A percentile compares a stretch with the other conserved stretches of the same genome.
phyloP scores from a whole-genome alignment of 1,140 invertebrate species.

The Acromyrmex echinatior region DNA sequence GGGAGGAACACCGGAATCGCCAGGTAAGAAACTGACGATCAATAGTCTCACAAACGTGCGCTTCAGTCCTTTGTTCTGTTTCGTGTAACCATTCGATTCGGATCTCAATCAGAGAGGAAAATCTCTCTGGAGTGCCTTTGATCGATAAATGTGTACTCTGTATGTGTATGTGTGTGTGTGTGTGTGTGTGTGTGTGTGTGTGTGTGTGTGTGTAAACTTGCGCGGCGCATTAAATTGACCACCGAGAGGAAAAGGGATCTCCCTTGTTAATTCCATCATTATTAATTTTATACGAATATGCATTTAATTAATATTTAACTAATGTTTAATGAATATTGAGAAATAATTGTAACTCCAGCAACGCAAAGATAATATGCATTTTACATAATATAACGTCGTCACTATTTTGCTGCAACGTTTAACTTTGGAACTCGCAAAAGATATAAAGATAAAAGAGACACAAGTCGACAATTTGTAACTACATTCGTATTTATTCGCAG shows the following conservation, averaged over 20 bases:
- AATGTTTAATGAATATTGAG: neutral
- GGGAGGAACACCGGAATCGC: slow-evolving; percentile 54
- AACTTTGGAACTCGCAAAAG: neutral
- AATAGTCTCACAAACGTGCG: slow-evolving; percentile 7
- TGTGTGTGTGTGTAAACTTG: too few species aligned
- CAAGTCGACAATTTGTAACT: neutral
- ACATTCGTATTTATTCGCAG: slow-evolving; percentile 18
- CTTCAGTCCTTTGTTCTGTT: neutral
- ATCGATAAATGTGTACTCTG: neutral
- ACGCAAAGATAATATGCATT: neutral
- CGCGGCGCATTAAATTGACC: neutral
- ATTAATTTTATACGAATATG: neutral
- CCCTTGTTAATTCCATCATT: neutral
- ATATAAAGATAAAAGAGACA: neutral
- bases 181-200: too few species aligned
- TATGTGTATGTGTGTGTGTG: too few species aligned
- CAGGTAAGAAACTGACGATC: slow-evolving; percentile 66
- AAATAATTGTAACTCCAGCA: neutral
- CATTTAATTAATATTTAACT: slow-evolving; percentile 12
- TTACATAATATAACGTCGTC: neutral
- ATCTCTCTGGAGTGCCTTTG: neutral
- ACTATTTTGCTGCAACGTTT: neutral
- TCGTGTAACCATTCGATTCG: neutral
- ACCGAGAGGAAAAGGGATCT: neutral
- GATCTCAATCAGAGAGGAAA: slow-evolving; percentile 2